Evolutionary conservation across 2,797 vertebrate genomes (phyloP).

Genomic region (Coracias cyanogaster): DNA sequence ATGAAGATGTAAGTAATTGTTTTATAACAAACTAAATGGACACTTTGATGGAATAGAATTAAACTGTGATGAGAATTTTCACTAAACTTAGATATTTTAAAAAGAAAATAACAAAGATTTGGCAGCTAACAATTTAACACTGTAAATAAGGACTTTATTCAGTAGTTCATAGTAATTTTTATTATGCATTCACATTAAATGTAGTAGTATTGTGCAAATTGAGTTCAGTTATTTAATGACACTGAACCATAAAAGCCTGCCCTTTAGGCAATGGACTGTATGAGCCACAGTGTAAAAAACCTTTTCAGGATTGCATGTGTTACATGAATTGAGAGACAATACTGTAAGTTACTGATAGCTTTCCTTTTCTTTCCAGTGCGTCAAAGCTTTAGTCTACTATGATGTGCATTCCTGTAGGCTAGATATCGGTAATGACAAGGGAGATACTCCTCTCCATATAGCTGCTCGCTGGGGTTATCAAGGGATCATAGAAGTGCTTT

Average conservation of each 20-base stretch:
- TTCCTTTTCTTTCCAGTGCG: slow-evolving; percentile 84
- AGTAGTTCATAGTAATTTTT: background rate
- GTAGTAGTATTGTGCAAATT: background rate
- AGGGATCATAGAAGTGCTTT: slow-evolving; percentile 90
- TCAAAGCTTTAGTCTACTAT: slow-evolving; percentile 97
- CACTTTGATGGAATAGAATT: background rate
- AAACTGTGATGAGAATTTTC: background rate
- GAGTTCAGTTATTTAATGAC: background rate
- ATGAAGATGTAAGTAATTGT: slow-evolving; percentile 91
- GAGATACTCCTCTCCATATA: slow-evolving; percentile 93
- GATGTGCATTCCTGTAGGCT: slow-evolving; percentile 88
- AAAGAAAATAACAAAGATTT: background rate
- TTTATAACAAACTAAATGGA: slow-evolving; percentile 24
- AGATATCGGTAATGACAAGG: slow-evolving; percentile 92
- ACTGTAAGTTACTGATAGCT: background rate
- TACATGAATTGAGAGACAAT: background rate
- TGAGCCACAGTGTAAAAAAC: background rate
- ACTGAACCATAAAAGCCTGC: background rate
- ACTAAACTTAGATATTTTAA: background rate
- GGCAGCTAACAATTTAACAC: background rate
- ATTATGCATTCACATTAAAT: background rate
- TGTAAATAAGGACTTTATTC: background rate
- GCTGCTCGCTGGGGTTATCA: slow-evolving; percentile 97
- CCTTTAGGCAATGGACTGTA: background rate
- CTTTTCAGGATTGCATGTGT: background rate